Evolutionary conservation across 2,888 invertebrate species (phyloP).

Genomic region (Anarsia innoxiella): DNA sequence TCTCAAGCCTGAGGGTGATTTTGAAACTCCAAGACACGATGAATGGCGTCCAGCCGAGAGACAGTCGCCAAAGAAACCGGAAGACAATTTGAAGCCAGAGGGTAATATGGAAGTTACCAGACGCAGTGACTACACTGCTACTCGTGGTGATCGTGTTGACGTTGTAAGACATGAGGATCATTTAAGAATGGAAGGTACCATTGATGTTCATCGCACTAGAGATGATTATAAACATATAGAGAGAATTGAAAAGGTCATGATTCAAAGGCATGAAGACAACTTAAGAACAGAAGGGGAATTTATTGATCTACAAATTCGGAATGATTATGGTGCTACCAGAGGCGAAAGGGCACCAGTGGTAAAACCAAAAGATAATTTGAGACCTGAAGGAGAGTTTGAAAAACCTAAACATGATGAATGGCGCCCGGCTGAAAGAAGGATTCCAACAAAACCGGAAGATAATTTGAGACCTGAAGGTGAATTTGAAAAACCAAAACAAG

Average conservation of each 20-base stretch:
- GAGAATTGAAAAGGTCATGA: slow-evolving; percentile 67
- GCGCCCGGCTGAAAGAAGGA: slow-evolving; percentile 29
- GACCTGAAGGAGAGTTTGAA: slow-evolving; percentile 60
- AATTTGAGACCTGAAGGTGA: slow-evolving; percentile 74
- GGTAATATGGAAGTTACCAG: slow-evolving; percentile 71
- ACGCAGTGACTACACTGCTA: slow-evolving; percentile 57
- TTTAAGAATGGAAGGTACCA: slow-evolving; percentile 79
- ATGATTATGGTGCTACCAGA: slow-evolving; percentile 66
- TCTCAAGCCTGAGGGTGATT: slow-evolving; percentile 73
- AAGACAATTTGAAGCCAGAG: slow-evolving; percentile 74
- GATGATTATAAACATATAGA: slow-evolving; percentile 75
- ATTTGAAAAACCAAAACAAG: slow-evolving; percentile 47
- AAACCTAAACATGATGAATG: slow-evolving; percentile 31
- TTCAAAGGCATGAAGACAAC: slow-evolving; percentile 76
- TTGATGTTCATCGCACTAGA: slow-evolving; percentile 66
- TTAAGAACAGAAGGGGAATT: slow-evolving; percentile 68
- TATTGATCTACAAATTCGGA: slow-evolving; percentile 2
- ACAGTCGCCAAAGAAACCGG: slow-evolving; percentile 69
- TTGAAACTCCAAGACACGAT: slow-evolving; percentile 48
- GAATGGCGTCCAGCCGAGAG: slow-evolving; percentile 71
- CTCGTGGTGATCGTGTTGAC: slow-evolving; percentile 76
- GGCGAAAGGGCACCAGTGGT: slow-evolving; percentile 74
- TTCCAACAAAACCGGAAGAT: slow-evolving; percentile 53
- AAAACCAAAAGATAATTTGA: slow-evolving; percentile 63
- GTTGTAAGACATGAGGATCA: slow-evolving; percentile 79